phyloP scores from a whole-genome alignment of 2,113 vertebrate species.

The Zosterops pallidus region DNA sequence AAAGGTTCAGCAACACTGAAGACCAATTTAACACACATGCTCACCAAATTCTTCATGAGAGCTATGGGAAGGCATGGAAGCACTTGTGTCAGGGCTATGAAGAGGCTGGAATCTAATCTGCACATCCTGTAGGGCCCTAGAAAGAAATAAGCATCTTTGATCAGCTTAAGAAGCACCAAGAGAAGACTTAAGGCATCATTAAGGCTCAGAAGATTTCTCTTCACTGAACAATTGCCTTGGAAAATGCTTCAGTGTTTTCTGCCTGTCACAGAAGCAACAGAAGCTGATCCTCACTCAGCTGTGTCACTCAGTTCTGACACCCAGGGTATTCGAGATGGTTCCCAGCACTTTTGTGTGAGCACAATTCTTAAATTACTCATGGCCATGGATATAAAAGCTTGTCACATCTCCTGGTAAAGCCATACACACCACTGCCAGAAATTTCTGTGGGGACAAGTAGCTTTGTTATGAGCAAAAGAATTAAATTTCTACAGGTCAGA shows the following conservation, averaged over 20 bases:
- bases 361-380: neutral
- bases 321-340: neutral
- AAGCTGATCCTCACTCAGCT: neutral
- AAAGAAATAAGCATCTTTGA: neutral
- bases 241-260: neutral
- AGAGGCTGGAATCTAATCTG: slow-evolving; percentile 97
- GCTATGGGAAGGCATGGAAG: slow-evolving; percentile 77
- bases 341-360: neutral
- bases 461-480: neutral
- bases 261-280: neutral
- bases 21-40: neutral
- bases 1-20: neutral
- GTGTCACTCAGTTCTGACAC: neutral
- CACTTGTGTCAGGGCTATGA: slow-evolving; percentile 71
- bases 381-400: neutral
- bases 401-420: neutral
- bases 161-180: neutral
- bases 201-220: neutral
- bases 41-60: slow-evolving; percentile 87
- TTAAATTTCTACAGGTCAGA: neutral
- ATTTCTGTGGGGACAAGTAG: neutral
- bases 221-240: neutral
- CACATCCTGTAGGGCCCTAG: slow-evolving; percentile 92
- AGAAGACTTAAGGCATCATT: neutral
- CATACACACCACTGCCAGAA: neutral